phyloP scores from a whole-genome alignment of 2,113 vertebrate species.

The Malurus alboscapulatus region DNA sequence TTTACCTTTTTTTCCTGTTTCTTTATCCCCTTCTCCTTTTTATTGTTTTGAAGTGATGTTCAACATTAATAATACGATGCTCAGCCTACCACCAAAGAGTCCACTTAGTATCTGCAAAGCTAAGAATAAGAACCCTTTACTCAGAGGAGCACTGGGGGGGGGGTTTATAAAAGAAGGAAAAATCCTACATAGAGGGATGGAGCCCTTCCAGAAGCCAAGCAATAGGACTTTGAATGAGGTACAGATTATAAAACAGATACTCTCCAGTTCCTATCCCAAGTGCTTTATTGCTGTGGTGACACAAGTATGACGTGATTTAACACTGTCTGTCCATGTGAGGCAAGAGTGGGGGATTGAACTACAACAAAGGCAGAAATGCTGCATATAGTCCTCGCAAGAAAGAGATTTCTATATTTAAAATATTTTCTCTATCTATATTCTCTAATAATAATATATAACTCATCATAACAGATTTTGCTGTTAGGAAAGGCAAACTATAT shows the following conservation, averaged over 20 bases:
- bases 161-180: neutral
- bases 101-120: neutral
- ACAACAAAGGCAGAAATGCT: neutral
- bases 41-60: neutral
- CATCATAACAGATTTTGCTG: neutral
- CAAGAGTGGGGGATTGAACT: rapidly evolving
- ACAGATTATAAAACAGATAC: neutral
- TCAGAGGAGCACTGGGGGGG: neutral
- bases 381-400: neutral
- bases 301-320: neutral
- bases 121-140: neutral
- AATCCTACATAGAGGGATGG: neutral
- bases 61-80: neutral
- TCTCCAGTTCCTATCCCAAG: neutral
- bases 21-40: neutral
- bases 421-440: neutral
- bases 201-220: neutral
- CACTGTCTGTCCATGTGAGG: neutral
- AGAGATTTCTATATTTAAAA: neutral
- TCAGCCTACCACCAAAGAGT: neutral
- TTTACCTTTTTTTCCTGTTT: neutral
- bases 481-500: neutral
- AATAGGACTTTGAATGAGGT: neutral
- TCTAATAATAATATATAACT: neutral
- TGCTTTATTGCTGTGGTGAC: neutral